These are phyloP conservation scores for Dione juno DNA, from an alignment of 2,888 invertebrate genomes.

Conservation along the genomic window DNA sequence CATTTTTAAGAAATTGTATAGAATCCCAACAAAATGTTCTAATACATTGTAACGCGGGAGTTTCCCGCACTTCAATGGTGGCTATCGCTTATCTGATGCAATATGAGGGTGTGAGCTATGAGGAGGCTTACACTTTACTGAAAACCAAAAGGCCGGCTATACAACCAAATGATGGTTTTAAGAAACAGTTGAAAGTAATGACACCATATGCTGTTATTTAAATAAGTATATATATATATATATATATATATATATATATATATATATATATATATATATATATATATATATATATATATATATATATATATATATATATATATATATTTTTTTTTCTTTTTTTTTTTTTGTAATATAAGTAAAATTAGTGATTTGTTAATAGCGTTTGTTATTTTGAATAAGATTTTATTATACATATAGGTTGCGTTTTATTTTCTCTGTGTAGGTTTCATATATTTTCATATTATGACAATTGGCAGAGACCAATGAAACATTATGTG, in stretches of 20 bases:
- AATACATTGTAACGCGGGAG: constrained; percentile 96
- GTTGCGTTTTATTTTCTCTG: too few species aligned
- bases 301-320: background rate
- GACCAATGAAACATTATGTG: too few species aligned
- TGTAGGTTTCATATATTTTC: too few species aligned
- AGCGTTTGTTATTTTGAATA: background rate
- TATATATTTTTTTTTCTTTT: constrained; percentile 44
- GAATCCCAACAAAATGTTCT: constrained; percentile 83
- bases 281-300: background rate
- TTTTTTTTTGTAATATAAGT: background rate
- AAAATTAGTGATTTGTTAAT: background rate
- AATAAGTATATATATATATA: background rate
- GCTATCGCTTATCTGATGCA: constrained; percentile 92
- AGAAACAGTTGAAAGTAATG: constrained; percentile 84
- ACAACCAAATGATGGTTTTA: constrained; percentile 92
- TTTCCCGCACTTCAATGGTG: constrained; percentile 92
- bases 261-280: background rate
- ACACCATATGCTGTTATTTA: constrained; percentile 41
- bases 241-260: background rate
- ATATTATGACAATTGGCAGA: too few species aligned
- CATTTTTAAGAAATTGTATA: constrained; percentile 85
- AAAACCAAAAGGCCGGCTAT: constrained; percentile 87
- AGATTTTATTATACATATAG: background rate
- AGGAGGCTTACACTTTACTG: constrained; percentile 86
- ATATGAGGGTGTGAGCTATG: constrained; percentile 80